Conservation (phyloP, 2,113 vertebrate genomes). For the Mohoua ochrocephala region DNA sequence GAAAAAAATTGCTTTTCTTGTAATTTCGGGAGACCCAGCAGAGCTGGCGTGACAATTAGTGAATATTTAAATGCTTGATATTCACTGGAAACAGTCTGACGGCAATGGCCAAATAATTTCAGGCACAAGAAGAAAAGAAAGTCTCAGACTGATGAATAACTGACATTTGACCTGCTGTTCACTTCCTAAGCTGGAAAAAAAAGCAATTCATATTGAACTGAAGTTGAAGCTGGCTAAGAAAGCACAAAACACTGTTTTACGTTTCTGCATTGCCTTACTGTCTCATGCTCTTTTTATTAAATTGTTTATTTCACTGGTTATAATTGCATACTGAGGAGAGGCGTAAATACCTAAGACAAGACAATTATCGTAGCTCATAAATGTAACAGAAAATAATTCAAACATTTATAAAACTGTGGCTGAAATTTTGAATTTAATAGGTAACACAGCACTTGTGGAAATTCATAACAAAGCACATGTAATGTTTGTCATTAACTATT, state of each 20-base stretch:
- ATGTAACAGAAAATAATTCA: background rate
- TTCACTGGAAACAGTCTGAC: constrained; percentile 15
- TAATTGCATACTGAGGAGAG: background rate
- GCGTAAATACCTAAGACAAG: background rate
- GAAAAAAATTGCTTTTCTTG: background rate
- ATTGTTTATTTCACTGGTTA: background rate
- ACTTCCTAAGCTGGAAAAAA: constrained; percentile 33
- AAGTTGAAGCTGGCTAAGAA: constrained; percentile 8
- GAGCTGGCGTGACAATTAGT: background rate
- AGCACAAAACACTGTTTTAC: background rate
- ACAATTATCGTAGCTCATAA: background rate
- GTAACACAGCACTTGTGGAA: background rate
- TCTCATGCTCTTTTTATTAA: background rate
- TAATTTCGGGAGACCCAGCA: constrained; percentile 1
- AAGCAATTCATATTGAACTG: background rate
- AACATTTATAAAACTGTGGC: background rate
- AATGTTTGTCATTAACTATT: background rate
- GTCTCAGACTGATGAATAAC: constrained; percentile 30
- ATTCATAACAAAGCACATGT: background rate
- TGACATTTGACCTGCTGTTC: constrained; percentile 46
- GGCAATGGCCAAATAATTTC: constrained; percentile 27
- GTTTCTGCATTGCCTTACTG: background rate
- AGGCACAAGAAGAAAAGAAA: constrained; percentile 53
- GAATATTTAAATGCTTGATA: constrained; percentile 36
- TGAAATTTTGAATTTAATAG: background rate